Evolutionary conservation across 2,888 invertebrate genomes (phyloP).

Genomic region (Leptopilina syphax): DNA sequence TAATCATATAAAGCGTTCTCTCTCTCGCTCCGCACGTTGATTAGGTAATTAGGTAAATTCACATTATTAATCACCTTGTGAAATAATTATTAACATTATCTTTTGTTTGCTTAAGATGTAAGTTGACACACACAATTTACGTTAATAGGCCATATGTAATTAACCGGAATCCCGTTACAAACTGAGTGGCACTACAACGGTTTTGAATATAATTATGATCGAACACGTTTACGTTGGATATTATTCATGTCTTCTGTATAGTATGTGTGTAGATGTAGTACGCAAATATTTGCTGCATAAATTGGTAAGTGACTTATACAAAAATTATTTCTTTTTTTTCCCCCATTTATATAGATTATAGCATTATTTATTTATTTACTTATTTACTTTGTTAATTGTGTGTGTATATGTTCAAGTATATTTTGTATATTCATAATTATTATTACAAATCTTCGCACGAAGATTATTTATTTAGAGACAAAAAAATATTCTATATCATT

Average conservation of each 20-base stretch:
- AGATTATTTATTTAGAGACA: slow-evolving; percentile 8
- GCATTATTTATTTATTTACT: background rate
- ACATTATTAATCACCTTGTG: too few species aligned
- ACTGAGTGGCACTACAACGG: slow-evolving; percentile 36
- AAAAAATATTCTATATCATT: slow-evolving; percentile 20
- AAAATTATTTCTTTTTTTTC: slow-evolving; percentile 29
- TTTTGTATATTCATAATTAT: background rate
- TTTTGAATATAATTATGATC: slow-evolving; percentile 51
- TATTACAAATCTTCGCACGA: slow-evolving; percentile 18
- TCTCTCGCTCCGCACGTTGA: slow-evolving; percentile 11
- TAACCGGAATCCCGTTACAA: slow-evolving; percentile 25
- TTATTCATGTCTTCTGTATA: background rate
- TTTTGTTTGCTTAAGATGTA: slow-evolving; percentile 8
- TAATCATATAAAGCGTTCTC: background rate
- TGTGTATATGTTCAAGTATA: background rate
- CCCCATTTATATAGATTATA: background rate
- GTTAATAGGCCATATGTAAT: background rate
- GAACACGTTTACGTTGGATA: slow-evolving; percentile 60
- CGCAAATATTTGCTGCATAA: slow-evolving; percentile 7
- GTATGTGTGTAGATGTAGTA: background rate
- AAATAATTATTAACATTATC: background rate
- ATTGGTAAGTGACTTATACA: slow-evolving; percentile 30
- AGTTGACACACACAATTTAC: slow-evolving; percentile 26
- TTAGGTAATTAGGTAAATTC: too few species aligned
- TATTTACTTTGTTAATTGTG: background rate